Percentiles rank a stretch among this genome's conserved stretches.
phyloP scores from a whole-genome alignment of 2,888 invertebrate genomes.

The Ophraella communa region DNA sequence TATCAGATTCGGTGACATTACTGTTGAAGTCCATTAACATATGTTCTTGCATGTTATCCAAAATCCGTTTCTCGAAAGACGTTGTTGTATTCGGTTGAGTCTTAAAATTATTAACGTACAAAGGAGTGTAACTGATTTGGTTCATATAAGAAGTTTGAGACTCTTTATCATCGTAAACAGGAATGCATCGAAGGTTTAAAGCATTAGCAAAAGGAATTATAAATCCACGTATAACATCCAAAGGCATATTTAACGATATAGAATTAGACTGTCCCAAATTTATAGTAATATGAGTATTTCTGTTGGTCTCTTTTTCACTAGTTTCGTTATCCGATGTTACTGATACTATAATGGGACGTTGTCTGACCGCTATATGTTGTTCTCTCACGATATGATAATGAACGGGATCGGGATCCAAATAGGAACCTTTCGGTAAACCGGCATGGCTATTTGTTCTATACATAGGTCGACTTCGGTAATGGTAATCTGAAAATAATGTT shows the following conservation, averaged over 20 bases:
- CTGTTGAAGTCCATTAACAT: slow-evolving; percentile 36
- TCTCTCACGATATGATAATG: slow-evolving; percentile 57
- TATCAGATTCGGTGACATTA: slow-evolving; percentile 23
- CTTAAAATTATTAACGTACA: slow-evolving; percentile 36
- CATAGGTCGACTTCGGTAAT: slow-evolving; percentile 23
- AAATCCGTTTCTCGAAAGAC: slow-evolving; percentile 41
- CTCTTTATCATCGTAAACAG: slow-evolving; percentile 40
- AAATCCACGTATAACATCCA: slow-evolving; percentile 52
- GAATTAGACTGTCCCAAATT: slow-evolving; percentile 48
- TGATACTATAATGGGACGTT: slow-evolving; percentile 50
- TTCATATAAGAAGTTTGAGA: slow-evolving; percentile 51
- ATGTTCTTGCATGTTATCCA: slow-evolving; percentile 41
- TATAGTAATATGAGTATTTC: slow-evolving; percentile 44
- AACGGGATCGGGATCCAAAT: slow-evolving; percentile 54
- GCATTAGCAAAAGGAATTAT: slow-evolving; percentile 55
- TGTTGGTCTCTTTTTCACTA: background rate
- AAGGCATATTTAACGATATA: slow-evolving; percentile 51
- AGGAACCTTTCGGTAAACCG: slow-evolving; percentile 58
- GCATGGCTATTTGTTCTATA: slow-evolving; percentile 56
- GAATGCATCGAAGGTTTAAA: slow-evolving; percentile 44
- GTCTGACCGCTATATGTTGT: slow-evolving; percentile 45
- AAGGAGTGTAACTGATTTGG: slow-evolving; percentile 41
- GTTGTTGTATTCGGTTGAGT: slow-evolving; percentile 31
- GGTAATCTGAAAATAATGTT: slow-evolving; percentile 48
- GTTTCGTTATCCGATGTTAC: slow-evolving; percentile 32